Evolutionary conservation across 2,888 invertebrate species (phyloP).

Genomic region (Pemphredon lugubris): DNA sequence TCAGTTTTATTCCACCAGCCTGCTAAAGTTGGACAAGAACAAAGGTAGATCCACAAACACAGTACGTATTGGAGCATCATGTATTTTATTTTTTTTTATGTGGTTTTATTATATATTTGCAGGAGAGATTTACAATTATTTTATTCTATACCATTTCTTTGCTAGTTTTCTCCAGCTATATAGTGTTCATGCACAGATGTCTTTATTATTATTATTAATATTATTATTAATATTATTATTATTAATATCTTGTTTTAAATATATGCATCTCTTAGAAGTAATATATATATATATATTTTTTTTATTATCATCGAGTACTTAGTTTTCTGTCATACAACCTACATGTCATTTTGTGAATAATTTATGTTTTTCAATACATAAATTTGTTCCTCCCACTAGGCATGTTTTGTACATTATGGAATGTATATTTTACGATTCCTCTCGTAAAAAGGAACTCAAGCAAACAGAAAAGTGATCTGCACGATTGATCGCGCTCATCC

Average conservation of each 20-base stretch:
- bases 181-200: constrained; percentile 63
- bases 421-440: constrained; percentile 7
- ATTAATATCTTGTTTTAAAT: constrained; percentile 62
- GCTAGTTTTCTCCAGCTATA: constrained; percentile 63
- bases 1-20: background rate
- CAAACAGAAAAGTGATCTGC: background rate
- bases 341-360: constrained; percentile 69
- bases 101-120: constrained; percentile 65
- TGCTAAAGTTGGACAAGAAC: constrained; percentile 7
- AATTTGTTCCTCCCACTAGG: constrained; percentile 43
- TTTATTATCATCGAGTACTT: constrained; percentile 68
- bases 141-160: constrained; percentile 57
- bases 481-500: background rate
- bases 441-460: background rate
- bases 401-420: constrained; percentile 56
- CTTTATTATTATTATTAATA: constrained; percentile 53
- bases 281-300: too few species aligned
- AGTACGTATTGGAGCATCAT: constrained; percentile 49
- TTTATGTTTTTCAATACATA: constrained; percentile 67
- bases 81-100: constrained; percentile 65
- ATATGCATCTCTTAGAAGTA: constrained; percentile 69
- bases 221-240: constrained; percentile 40
- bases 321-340: constrained; percentile 66
- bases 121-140: constrained; percentile 65
- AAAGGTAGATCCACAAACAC: constrained; percentile 45